Evolutionary conservation across 2,113 vertebrate genomes (phyloP).

Genomic region (Callipepla squamata): DNA sequence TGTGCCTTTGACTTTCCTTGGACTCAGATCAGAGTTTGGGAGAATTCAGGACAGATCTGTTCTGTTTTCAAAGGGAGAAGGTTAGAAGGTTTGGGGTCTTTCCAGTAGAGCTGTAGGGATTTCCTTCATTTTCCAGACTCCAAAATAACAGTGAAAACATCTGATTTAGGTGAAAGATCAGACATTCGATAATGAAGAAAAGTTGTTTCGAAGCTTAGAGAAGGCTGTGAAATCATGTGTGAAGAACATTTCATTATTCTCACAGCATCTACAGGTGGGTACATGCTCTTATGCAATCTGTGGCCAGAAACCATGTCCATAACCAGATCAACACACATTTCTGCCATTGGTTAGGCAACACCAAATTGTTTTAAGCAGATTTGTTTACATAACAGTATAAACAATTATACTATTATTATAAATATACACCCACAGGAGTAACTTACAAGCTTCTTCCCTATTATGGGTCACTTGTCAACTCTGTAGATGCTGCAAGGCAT

Average conservation of each 20-base stretch:
- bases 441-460: background rate
- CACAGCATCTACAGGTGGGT: conserved; percentile 86
- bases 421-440: background rate
- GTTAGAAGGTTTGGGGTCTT: background rate
- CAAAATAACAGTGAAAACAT: background rate
- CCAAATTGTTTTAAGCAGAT: background rate
- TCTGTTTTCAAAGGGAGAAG: conserved; percentile 7
- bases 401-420: too few relatives aligned
- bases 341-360: background rate
- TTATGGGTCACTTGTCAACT: background rate
- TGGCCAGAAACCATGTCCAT: background rate
- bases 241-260: conserved; percentile 86
- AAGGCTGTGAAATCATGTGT: conserved; percentile 88
- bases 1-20: background rate
- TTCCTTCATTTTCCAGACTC: background rate
- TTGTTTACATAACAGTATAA: background rate
- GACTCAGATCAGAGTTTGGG: background rate
- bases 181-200: conserved; percentile 92
- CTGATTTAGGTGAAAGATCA: conserved; percentile 90
- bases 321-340: background rate
- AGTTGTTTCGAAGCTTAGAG: conserved; percentile 90
- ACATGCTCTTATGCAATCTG: background rate
- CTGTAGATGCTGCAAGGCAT: background rate
- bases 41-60: background rate
- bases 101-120: background rate